Evolutionary conservation across 2,113 vertebrate species (phyloP), one percentile per base, ranked within the genome.

Genomic region (Hoplias malabaricus): DNA sequence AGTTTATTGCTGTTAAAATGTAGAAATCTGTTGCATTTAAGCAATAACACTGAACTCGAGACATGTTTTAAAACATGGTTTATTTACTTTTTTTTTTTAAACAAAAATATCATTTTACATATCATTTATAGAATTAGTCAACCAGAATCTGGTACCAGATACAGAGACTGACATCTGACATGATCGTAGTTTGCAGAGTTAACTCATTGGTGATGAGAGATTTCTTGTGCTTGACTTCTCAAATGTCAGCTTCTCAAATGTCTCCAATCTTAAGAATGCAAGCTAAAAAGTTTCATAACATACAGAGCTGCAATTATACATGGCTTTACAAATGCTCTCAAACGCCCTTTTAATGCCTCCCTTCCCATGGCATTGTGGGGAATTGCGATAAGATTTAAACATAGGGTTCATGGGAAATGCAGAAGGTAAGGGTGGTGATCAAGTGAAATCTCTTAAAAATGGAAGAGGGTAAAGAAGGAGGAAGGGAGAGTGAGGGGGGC

Each of bases 21-120:
- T 53, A 1, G 0, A 36, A 34, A 70, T 23, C 0, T 27, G 0
- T 56, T 13, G 7, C 10, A 2, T 31, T 10, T 14, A 74, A 66
- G 5, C 7, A 16, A 40, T 1, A 4, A 43, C 9, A 42, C 21
- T 40, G n/a, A 8, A 3, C 19, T 27, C 2, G 5, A 31, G 10
- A 5, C 14, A 71, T 11, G 69, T 73, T 73, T 53, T 73, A 73
- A 81, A 83, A 80, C 80, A 78, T 80, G 33, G 53, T 77, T 80
- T 77, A 53, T 80, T 31, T 14, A 65, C 84, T 83, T 86, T 83
- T 86, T 86, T 89, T 90, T 74, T 88, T 87, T 88, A 88, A 84
- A 83, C 74, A 85, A 87, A 90, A 89, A 84, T 85, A 86, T 83
- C 31, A 86, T 86, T 59, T 79, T 66, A 66, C 77, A 67, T 69